phyloP scores from a whole-genome alignment of 2,113 vertebrate species.

The Onychostoma macrolepis region DNA sequence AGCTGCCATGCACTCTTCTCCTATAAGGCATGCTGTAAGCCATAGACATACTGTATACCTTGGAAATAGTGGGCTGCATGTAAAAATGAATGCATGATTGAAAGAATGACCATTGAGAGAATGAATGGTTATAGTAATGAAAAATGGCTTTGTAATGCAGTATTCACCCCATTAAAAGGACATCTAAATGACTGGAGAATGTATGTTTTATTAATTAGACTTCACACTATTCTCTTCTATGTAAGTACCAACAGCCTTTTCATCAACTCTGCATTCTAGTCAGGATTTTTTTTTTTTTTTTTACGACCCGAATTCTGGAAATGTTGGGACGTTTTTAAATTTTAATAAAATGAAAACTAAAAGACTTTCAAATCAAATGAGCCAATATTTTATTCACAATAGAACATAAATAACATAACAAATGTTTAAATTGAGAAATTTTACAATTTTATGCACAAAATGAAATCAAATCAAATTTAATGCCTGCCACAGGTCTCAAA shows the following conservation, averaged over 20 bases:
- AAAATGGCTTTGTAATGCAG: constrained; percentile 48
- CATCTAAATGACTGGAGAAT: constrained; percentile 25
- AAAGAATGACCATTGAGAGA: background rate
- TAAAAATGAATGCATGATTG: constrained; percentile 40
- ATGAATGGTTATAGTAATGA: constrained; percentile 26
- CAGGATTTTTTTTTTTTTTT: background rate
- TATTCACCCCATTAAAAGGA: constrained; percentile 56
- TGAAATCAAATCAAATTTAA: too few relatives aligned
- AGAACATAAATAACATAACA: too few relatives aligned
- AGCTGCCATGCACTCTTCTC: constrained; percentile 39
- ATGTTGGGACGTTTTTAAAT: too few relatives aligned
- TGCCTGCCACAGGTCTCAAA: too few relatives aligned
- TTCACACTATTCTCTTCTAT: background rate
- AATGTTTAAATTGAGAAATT: too few relatives aligned
- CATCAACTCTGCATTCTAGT: background rate
- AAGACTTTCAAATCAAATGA: too few relatives aligned
- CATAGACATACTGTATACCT: constrained; percentile 28
- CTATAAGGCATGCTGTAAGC: constrained; percentile 47
- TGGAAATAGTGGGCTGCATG: constrained; percentile 40
- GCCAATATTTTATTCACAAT: too few relatives aligned
- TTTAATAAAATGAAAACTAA: too few relatives aligned
- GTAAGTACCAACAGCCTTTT: background rate
- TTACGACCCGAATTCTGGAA: too few relatives aligned
- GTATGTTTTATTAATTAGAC: background rate
- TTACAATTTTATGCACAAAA: too few relatives aligned